Evolutionary conservation across 1,140 invertebrate genomes (phyloP), one percentile per base, ranked within the genome.

Genomic region (Drosophila sp.): DNA sequence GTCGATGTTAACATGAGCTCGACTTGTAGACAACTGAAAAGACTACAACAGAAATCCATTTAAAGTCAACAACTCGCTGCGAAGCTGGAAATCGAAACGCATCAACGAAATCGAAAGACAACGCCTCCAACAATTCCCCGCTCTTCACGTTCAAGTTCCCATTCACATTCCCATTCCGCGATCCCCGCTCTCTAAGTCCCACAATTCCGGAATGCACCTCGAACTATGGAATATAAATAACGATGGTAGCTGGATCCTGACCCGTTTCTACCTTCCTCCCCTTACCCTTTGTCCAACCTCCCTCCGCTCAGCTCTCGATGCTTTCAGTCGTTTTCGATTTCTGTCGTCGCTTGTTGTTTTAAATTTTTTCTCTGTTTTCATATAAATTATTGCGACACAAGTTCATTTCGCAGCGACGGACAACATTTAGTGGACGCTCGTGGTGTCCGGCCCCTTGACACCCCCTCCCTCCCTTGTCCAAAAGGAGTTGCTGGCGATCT

Each of bases 351-450:
- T 67, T 65, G 43, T 41, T 61, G 62, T 53, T 40, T 40, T 63
- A 13, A 43, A 53, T 50, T 34, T 51, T 14, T 43, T 54, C n/a
- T 51, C 36, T 34, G 29, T 59, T 59, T 72, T 76, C 46, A 67
- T 76, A 87, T 87, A 87, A 87, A 87, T 86, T 87, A 86, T 86
- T 87, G 82, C 67, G 45, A 89, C 83, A 87, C 83, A 76, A 82
- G 64, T 70, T 76, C 63, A 78, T 74, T 86, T 70, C 65, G 69
- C 32, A 38, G 43, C 57, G 18, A 61, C 40, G 38, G 32, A 62
- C 45, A 72, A 56, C 62, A 65, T 72, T 72, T 59, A 59, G 53
- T 66, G 13, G 38, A 38, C 46, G 43, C 25, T 40, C 32, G 18
- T n/a, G 27, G 29, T 65, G 27, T 41, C 27, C 45, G 9, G 43